Evolutionary conservation across 2,888 invertebrate species (phyloP), one percentile per base, ranked within the genome.

Genomic region (Lysandra bellargus): DNA sequence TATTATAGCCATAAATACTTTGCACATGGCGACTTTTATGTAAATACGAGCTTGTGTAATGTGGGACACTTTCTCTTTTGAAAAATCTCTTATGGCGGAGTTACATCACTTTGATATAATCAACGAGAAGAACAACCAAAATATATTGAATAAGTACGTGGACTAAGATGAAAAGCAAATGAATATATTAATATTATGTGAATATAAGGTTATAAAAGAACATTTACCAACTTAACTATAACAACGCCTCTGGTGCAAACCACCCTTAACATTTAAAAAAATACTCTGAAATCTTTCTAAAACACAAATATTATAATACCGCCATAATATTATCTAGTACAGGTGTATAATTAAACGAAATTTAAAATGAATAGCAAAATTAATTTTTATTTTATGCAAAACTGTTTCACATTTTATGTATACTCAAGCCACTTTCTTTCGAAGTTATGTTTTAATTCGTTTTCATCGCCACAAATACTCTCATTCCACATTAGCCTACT

Each of bases 51-150:
- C 5, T 57, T 76, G 76, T 57, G 57, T 76, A 76, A 76, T 57
- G 53, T 76, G 53, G 75, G 76, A 76, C 76, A 53, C 76, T 76
- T 76, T 76, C 76, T 76, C 76, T 76, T 76, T 76, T 53, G 49
- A 53, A 76, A 75, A 76, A 57, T 57, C 76, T 76, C 57, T 4
- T 57, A 17, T 57, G 53, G 57, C 53, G 33, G 14, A 17, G 76
- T 53, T 53, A 17, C 30, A 33, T 57, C 49, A 37, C 17, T 33
- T 5, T 17, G 33, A 37, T 69, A 17, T 37, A 37, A 69, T 17
- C 69, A 69, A 37, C 5, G 17, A 69, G 14, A 53, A 14, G 53
- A 57, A 14, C 57, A 17, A 57, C 4, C 14, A 57, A 17, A 69
- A 23, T 23, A 14, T 60, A n/a, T 60, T 60, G 17, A 60, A 60